Base-by-base conservation (phyloP, 2,888 invertebrate species). In the Limenitis camilla region DNA sequence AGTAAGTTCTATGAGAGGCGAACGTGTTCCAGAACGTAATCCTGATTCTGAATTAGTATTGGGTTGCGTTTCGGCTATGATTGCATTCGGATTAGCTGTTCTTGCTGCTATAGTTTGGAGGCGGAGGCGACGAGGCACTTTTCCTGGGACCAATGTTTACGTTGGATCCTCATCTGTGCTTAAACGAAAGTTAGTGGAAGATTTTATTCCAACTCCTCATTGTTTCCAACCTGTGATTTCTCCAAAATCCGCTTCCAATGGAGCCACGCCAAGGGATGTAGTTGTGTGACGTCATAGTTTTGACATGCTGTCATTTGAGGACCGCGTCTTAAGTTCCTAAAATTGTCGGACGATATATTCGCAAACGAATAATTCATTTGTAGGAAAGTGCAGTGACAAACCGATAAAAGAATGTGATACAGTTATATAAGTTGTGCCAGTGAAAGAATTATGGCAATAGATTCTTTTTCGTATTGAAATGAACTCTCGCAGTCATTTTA, bases 221-320 rank as follows among this genome's bases (percentile, higher is more conserved):
- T 74, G 82, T 65, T 90, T 90, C 68, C 90, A 90, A 67, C 90
- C 91, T 33, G 89, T 91, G 47, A 78, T 91, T 61, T 86, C 90
- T 49, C 88, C 89, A 8, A 81, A 87, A 52, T 78, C 80, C 45
- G 77, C 86, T 38, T 72, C 76, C 59, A 88, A 82, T 58, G 85
- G 82, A 44, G 67, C 76, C 9, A 73, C 76, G 53, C 72, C 85
- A 5, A 79, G 88, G 57, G 90, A 90, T 68, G 90, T 91, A 60
- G 89, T 91, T 59, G 91, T 91, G 88, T 91, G 91, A 91, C 91
- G 89, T 81, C 90, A 90, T 74, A 89, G 89, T 75, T 88, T 88
- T 67, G 89, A 89, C 70, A 84, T 88, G 81, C 81, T 89, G 74
- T 88, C 88, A 66, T 74, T 86, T 62, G 87, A 88, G 77, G 84